These are phyloP conservation scores for Spizaetus ornatus DNA, from an alignment of 2,113 vertebrate genomes.

Conservation along the genomic window DNA sequence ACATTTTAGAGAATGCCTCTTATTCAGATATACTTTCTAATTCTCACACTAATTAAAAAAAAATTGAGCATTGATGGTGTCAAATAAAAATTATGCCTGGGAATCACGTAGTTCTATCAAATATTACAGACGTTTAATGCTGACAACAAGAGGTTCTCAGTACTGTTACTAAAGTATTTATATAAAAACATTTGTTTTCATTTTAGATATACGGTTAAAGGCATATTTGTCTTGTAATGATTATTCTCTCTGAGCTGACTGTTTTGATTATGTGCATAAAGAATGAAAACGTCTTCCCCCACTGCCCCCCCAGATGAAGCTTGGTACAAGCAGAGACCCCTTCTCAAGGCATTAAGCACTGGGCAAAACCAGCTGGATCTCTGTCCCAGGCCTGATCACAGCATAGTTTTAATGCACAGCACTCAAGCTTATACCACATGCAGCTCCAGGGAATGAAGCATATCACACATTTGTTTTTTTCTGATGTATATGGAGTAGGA, in stretches of 20 bases:
- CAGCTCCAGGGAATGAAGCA: not conserved
- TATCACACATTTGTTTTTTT: not conserved
- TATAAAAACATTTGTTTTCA: not conserved
- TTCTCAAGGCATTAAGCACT: not conserved
- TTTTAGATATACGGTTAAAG: not conserved
- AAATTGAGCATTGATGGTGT: not conserved
- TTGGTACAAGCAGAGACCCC: not conserved
- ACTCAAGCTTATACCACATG: not conserved
- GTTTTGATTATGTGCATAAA: not conserved
- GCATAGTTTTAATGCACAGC: not conserved
- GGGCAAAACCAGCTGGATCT: not conserved
- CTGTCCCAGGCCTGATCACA: not conserved
- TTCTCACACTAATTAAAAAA: not conserved
- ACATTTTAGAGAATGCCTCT: not conserved
- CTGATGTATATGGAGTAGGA: not conserved
- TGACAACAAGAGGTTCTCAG: not conserved
- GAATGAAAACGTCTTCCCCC: not conserved
- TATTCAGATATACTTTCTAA: not conserved
- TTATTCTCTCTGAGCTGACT: not conserved
- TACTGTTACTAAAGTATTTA: not conserved
- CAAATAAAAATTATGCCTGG: not conserved
- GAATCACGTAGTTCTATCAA: not conserved
- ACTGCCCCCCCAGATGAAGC: not conserved
- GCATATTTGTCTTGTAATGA: not conserved
- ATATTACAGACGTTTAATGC: not conserved